Base-by-base conservation (phyloP, 2,113 vertebrate genomes). In the Apaloderma vittatum region DNA sequence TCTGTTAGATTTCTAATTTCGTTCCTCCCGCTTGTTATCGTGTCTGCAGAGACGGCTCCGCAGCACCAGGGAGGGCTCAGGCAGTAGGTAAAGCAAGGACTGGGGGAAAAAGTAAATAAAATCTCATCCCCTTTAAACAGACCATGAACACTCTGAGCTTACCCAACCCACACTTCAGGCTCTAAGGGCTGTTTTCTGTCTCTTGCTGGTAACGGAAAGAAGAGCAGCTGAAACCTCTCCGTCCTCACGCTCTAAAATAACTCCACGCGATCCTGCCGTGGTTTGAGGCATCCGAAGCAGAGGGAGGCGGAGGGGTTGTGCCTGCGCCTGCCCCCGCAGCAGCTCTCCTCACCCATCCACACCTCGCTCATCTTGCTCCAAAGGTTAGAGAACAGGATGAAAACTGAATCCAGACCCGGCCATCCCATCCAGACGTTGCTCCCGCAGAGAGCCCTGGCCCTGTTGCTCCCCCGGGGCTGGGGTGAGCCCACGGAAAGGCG, bases 181-280 rank as follows among this genome's bases (percentile, higher is more conserved):
- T 54, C 26, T 1, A 24, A 72, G 32, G 37, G 40, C 63, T 91
- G 30, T 20, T 74, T 75, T 49, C 43, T 12, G 55, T 52, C 76
- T 57, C n/a, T 27, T 12, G 0, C 22, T 12, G 12, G 9, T 46
- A 32, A 24, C 1, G 11, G 36, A 12, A 24, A 85, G 71, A 52
- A 40, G 72, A 84, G 40, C 46, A 30, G 0, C 58, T 65, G 49
- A 49, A 76, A 15, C 11, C 7, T 3, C 45, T 32, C 37, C 24
- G 52, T 49, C 57, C 45, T 83, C 66, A 4, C 0, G 0, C 7
- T 34, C 11, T 3, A 1, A 10, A 26, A 34, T 18, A 10, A 0
- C 5, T n/a, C 29, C 6, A 1, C 3, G 17, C 1, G 8, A 49
- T 30, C 46, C 71, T 75, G n/a, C 4, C 0, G 0, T 1, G 1